Evolutionary conservation across 2,888 invertebrate genomes (phyloP).

Genomic region (Pollenia griseotomentosa): DNA sequence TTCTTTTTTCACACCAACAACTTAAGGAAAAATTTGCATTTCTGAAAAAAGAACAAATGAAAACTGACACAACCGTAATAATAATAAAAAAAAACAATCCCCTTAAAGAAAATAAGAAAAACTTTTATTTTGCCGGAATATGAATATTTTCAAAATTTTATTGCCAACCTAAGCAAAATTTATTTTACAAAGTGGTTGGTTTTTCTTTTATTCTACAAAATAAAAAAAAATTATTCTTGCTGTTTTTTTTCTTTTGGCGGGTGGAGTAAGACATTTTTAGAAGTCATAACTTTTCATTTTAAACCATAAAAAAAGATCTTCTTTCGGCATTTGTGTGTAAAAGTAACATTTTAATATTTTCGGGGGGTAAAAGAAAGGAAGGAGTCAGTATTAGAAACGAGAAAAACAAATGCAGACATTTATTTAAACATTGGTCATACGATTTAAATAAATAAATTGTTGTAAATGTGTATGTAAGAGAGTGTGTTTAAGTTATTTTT

Average conservation of each 20-base stretch:
- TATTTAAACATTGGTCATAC: constrained; percentile 28
- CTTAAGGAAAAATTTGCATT: constrained; percentile 30
- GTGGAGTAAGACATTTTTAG: constrained; percentile 52
- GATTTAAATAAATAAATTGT: constrained; percentile 36
- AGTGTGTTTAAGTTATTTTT: constrained; percentile 1
- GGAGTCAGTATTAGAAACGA: constrained; percentile 11
- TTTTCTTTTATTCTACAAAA: neutral
- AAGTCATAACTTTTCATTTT: constrained; percentile 77
- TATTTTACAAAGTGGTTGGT: constrained; percentile 54
- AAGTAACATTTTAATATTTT: neutral
- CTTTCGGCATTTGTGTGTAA: constrained; percentile 22
- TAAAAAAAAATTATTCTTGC: neutral
- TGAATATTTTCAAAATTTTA: constrained; percentile 59
- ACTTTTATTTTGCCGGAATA: constrained; percentile 58
- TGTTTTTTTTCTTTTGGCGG: neutral
- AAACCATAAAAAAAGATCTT: constrained; percentile 53
- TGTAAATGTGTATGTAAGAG: constrained; percentile 10
- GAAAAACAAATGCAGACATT: constrained; percentile 52
- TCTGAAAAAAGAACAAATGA: neutral
- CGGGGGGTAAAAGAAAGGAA: neutral
- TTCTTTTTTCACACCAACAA: constrained; percentile 8
- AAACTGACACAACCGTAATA: constrained; percentile 34
- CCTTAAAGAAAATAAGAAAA: constrained; percentile 3
- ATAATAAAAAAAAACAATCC: constrained; percentile 31
- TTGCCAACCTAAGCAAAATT: constrained; percentile 63